These are phyloP conservation scores for Hydrozoanthus tunicans DNA, from an alignment of 64 coral and sea anemone genomes.

Conservation along the genomic window DNA sequence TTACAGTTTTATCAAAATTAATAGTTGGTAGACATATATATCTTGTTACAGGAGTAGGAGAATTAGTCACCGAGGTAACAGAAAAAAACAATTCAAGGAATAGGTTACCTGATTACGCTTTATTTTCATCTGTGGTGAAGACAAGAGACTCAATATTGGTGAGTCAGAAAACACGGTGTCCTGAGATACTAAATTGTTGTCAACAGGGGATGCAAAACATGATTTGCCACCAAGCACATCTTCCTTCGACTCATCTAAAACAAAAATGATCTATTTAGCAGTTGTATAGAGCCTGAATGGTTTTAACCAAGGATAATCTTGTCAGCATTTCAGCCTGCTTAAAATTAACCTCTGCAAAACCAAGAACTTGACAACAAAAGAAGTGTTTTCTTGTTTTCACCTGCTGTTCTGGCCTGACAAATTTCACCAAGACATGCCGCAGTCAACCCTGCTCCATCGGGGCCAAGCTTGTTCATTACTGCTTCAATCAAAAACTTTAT, in stretches of 20 bases:
- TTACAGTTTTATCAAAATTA: too few relatives aligned
- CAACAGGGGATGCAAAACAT: conserved; percentile 9
- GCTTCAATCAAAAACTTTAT: conserved; percentile 37
- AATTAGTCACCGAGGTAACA: not conserved
- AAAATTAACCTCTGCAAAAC: not conserved
- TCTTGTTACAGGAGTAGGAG: too few relatives aligned
- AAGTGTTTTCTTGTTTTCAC: not conserved
- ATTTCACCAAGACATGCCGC: not conserved
- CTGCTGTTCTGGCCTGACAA: conserved; percentile 2
- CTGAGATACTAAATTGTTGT: conserved; percentile 5
- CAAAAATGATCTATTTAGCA: not conserved
- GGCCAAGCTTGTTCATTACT: conserved; percentile 19
- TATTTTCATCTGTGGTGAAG: conserved; percentile 78
- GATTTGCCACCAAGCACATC: not conserved
- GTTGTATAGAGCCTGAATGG: not conserved
- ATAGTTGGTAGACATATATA: too few relatives aligned
- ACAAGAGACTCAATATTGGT: conserved; percentile 73
- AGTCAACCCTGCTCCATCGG: not conserved
- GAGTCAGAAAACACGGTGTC: conserved; percentile 79
- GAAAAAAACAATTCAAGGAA: not conserved
- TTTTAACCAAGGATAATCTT: not conserved
- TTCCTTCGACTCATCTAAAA: conserved; percentile 43
- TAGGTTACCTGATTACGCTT: conserved; percentile 82
- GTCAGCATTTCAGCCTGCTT: not conserved
- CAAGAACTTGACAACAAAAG: not conserved